Evolutionary conservation across 2,797 vertebrate species (phyloP).

Genomic region (Smutsia temminckii): DNA sequence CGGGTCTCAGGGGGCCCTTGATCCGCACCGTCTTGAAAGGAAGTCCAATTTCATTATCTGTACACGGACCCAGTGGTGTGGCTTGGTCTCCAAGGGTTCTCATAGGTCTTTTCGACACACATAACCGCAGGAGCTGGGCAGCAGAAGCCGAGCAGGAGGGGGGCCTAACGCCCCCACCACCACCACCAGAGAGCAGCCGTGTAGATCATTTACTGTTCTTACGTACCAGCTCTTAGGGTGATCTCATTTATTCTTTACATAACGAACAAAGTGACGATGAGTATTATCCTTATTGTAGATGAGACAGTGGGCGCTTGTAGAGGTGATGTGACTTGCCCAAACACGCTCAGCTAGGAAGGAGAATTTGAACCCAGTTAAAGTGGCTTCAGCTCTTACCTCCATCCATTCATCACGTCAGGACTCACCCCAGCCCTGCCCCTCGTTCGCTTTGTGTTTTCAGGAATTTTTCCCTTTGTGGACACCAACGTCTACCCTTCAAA

Average conservation of each 20-base stretch:
- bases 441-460: not conserved
- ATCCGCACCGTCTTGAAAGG: not conserved
- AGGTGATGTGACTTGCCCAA: not conserved
- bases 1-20: not conserved
- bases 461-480: not conserved
- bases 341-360: not conserved
- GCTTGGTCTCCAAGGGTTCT: not conserved
- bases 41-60: not conserved
- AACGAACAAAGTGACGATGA: not conserved
- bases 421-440: not conserved
- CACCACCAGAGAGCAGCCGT: not conserved
- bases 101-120: not conserved
- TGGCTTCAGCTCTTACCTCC: not conserved
- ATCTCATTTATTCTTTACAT: not conserved
- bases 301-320: not conserved
- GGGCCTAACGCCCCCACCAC: not conserved
- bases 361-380: not conserved
- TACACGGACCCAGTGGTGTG: not conserved
- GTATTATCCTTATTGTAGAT: not conserved
- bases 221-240: not conserved
- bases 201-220: not conserved
- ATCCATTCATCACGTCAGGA: not conserved
- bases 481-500: rapidly evolving
- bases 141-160: not conserved
- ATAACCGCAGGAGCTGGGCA: not conserved